Percentiles rank a stretch among this genome's conserved stretches.
phyloP scores from a whole-genome alignment of 2,113 vertebrate genomes.

The Mohoua ochrocephala region DNA sequence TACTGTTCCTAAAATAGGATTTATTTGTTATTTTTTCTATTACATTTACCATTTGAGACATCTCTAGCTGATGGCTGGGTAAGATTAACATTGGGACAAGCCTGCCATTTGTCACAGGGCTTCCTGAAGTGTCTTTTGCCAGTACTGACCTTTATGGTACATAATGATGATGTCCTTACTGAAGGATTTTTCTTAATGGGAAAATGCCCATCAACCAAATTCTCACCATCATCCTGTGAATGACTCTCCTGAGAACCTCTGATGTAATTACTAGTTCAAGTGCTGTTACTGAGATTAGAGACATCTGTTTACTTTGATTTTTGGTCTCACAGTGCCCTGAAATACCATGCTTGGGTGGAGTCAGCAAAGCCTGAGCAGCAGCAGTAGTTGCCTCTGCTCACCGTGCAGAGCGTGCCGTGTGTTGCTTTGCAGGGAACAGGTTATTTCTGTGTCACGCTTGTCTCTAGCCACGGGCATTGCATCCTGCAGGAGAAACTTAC shows the following conservation, averaged over 20 bases:
- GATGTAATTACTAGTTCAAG: neutral
- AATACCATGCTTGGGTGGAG: accelerated
- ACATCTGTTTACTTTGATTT: neutral
- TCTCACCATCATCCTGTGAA: neutral
- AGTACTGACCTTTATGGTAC: neutral
- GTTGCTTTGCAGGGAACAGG: neutral
- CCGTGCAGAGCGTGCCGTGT: neutral
- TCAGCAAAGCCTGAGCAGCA: neutral
- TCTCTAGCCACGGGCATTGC: neutral
- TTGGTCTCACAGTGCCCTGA: neutral
- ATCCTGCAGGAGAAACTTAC: neutral
- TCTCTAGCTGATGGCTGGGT: neutral
- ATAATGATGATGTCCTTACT: neutral
- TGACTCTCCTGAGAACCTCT: neutral
- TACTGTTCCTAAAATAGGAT: neutral
- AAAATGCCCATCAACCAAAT: neutral
- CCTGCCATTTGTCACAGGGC: neutral
- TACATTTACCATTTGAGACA: slow-evolving; percentile 7
- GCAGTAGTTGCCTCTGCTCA: neutral
- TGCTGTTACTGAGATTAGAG: neutral
- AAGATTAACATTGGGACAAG: neutral
- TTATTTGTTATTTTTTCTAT: slow-evolving; percentile 28
- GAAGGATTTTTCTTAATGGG: neutral
- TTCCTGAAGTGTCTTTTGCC: neutral
- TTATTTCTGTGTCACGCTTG: neutral